A percentile compares a stretch with the other conserved stretches of the same genome.
Evolutionary conservation across 2,113 vertebrate genomes (phyloP).

Genomic region (Muscicapa adusta): DNA sequence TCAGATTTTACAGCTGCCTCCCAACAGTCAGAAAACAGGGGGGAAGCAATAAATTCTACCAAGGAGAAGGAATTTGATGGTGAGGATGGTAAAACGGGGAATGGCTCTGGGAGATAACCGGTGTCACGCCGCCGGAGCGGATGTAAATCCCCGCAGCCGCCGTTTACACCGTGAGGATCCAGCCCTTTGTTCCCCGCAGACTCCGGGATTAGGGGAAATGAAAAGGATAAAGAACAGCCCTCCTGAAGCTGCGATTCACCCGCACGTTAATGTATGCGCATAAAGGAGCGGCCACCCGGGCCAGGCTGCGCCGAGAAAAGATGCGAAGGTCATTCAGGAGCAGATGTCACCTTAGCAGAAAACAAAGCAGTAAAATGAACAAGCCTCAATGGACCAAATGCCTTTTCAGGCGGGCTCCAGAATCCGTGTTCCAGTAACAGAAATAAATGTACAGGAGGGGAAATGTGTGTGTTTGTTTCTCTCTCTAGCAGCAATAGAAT

Average conservation of each 20-base stretch:
- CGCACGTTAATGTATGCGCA: constrained; percentile 64
- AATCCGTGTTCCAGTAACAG: constrained; percentile 50
- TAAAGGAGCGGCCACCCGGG: constrained; percentile 58
- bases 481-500: constrained; percentile 23
- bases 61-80: neutral
- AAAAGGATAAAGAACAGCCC: constrained; percentile 58
- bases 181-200: constrained; percentile 45
- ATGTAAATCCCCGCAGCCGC: constrained; percentile 9
- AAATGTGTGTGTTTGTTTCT: constrained; percentile 40
- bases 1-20: neutral
- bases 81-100: neutral
- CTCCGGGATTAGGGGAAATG: constrained; percentile 44
- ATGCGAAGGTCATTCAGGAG: constrained; percentile 69
- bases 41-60: neutral
- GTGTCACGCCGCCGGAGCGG: neutral
- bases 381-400: constrained; percentile 63
- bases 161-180: constrained; percentile 42
- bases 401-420: constrained; percentile 60
- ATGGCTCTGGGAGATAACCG: constrained; percentile 40
- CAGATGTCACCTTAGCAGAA: constrained; percentile 71
- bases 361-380: constrained; percentile 67
- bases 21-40: neutral
- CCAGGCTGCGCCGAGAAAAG: constrained; percentile 53
- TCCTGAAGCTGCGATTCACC: constrained; percentile 59
- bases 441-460: constrained; percentile 24